A percentile compares a stretch with the other conserved stretches of the same genome.
phyloP scores from a whole-genome alignment of 2,888 invertebrate species.

The Nomada lathburiana region DNA sequence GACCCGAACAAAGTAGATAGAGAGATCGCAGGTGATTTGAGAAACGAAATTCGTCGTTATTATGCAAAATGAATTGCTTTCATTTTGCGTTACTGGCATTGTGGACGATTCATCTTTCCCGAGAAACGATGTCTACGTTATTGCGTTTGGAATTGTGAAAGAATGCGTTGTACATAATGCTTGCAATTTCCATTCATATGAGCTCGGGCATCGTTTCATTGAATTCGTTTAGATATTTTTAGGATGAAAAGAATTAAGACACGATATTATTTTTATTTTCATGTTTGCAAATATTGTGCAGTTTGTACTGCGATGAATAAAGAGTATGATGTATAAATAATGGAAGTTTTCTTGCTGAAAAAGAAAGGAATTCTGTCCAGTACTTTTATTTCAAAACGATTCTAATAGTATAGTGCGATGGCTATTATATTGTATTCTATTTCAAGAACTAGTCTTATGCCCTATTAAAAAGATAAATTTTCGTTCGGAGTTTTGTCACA shows the following conservation, averaged over 20 bases:
- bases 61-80: constrained; percentile 17
- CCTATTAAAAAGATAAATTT: no score
- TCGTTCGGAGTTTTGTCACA: no score
- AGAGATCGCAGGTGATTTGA: neutral
- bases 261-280: neutral
- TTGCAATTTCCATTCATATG: constrained; percentile 5
- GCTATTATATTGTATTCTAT: no score
- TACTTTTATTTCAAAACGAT: no score
- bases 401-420: no score
- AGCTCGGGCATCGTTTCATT: neutral
- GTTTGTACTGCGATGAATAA: neutral
- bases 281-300: neutral
- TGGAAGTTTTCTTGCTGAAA: neutral
- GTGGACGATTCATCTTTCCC: neutral
- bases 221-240: constrained; percentile 8
- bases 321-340: neutral
- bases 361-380: neutral
- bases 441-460: no score
- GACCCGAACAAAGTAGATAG: neutral
- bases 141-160: neutral
- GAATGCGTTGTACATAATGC: constrained; percentile 7
- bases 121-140: neutral
- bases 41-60: constrained; percentile 14
- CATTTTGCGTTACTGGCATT: constrained; percentile 11
- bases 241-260: constrained; percentile 7